These are phyloP conservation scores for Microdon myrmicae DNA, from an alignment of 2,888 invertebrate genomes.

Conservation along the genomic window DNA sequence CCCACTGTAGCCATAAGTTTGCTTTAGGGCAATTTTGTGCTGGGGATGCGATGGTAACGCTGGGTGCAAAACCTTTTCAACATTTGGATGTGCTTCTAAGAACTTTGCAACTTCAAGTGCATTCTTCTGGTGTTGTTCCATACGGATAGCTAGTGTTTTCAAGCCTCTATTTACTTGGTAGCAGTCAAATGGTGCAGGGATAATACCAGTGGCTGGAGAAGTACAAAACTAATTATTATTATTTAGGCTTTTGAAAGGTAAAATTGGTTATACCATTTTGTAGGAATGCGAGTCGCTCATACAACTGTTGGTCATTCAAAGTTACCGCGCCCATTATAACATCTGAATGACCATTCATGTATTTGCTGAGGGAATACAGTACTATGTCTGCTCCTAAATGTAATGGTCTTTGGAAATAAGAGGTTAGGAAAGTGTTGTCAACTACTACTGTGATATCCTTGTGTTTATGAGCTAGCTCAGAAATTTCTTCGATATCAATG, in stretches of 20 bases:
- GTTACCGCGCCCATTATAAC: slow-evolving; percentile 94
- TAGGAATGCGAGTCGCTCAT: slow-evolving; percentile 79
- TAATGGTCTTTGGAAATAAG: slow-evolving; percentile 91
- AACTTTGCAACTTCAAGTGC: slow-evolving; percentile 82
- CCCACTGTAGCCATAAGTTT: slow-evolving; percentile 89
- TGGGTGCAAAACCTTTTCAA: slow-evolving; percentile 86
- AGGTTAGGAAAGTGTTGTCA: slow-evolving; percentile 93
- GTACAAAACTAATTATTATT: neutral
- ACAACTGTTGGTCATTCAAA: slow-evolving; percentile 78
- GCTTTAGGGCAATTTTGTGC: slow-evolving; percentile 79
- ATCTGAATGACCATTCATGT: slow-evolving; percentile 98
- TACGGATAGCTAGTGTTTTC: slow-evolving; percentile 91
- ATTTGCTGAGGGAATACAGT: slow-evolving; percentile 94
- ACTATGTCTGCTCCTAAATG: slow-evolving; percentile 91
- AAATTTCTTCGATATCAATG: slow-evolving; percentile 82
- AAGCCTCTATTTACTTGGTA: slow-evolving; percentile 91
- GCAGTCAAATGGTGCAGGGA: slow-evolving; percentile 97
- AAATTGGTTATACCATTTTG: slow-evolving; percentile 78
- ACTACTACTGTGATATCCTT: slow-evolving; percentile 76
- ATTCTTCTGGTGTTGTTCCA: slow-evolving; percentile 88
- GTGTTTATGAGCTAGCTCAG: slow-evolving; percentile 71
- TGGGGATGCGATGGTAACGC: slow-evolving; percentile 89
- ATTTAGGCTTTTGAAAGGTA: no score
- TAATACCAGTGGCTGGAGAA: slow-evolving; percentile 73
- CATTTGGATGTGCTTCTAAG: slow-evolving; percentile 81